Evolutionary conservation across 2,888 invertebrate species (phyloP).

Genomic region (Tinea trinotella): DNA sequence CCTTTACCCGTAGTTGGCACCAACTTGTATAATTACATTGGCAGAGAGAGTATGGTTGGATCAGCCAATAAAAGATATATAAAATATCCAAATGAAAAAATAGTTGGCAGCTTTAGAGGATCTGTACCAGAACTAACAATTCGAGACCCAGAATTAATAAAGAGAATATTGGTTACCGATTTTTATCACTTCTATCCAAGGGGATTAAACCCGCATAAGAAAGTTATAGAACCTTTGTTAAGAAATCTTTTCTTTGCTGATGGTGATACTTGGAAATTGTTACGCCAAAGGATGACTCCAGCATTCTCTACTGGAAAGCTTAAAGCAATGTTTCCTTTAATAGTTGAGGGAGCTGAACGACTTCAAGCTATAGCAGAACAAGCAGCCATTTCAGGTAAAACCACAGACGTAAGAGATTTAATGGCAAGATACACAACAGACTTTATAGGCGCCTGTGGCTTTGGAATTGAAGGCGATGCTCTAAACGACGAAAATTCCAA

Average conservation of each 20-base stretch:
- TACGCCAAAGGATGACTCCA: constrained; percentile 25
- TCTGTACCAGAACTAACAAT: constrained; percentile 21
- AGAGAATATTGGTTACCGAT: constrained; percentile 22
- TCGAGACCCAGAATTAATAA: constrained; percentile 23
- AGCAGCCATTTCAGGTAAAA: background rate
- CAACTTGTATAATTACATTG: constrained; percentile 8
- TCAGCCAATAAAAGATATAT: constrained; percentile 19
- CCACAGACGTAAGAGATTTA: constrained; percentile 20
- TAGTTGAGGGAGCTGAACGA: constrained; percentile 23
- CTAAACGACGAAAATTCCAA: constrained; percentile 22
- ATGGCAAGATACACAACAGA: constrained; percentile 28
- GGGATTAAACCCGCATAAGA: constrained; percentile 19
- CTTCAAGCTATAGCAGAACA: constrained; percentile 18
- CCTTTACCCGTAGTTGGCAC: constrained; percentile 22
- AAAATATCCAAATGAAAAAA: constrained; percentile 22
- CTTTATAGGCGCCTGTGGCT: constrained; percentile 49
- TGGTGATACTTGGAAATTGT: constrained; percentile 25
- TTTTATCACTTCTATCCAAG: constrained; percentile 21
- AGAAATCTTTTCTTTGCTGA: constrained; percentile 22
- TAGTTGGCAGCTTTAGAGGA: constrained; percentile 22
- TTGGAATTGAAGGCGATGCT: constrained; percentile 22
- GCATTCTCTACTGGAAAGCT: constrained; percentile 26
- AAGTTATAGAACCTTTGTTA: constrained; percentile 18
- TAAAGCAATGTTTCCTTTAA: constrained; percentile 26
- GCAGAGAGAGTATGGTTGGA: background rate